phyloP scores from a whole-genome alignment of 1,140 invertebrate species.

The Idris sp. region DNA sequence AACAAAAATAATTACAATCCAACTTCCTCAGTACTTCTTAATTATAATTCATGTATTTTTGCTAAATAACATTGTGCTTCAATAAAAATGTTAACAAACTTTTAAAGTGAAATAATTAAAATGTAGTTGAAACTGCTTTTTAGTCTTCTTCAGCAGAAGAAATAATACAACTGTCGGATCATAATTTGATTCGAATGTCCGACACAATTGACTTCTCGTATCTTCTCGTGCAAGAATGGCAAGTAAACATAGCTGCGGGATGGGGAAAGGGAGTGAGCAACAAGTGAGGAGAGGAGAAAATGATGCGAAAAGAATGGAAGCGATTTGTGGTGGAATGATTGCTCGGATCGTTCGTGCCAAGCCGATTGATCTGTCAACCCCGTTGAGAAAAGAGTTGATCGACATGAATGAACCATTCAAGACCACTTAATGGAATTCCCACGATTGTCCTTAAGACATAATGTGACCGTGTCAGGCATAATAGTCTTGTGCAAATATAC shows the following conservation, averaged over 20 bases:
- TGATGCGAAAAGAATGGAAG: constrained; percentile 55
- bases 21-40: no score
- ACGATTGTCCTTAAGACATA: constrained; percentile 77
- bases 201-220: constrained; percentile 55
- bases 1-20: no score
- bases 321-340: constrained; percentile 53
- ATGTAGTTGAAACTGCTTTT: no score
- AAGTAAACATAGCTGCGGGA: constrained; percentile 30
- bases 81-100: no score
- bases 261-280: constrained; percentile 35
- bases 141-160: no score
- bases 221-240: constrained; percentile 44
- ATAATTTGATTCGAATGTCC: constrained; percentile 52
- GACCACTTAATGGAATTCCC: constrained; percentile 76
- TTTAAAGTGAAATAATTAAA: no score
- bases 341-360: constrained; percentile 50
- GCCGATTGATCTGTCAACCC: constrained; percentile 77
- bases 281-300: constrained; percentile 54
- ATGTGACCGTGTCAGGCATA: constrained; percentile 69
- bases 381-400: constrained; percentile 75
- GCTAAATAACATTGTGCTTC: no score
- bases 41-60: no score
- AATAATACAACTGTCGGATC: no score
- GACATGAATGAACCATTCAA: constrained; percentile 79
- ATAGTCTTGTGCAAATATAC: constrained; percentile 63